phyloP scores from a whole-genome alignment of 2,888 invertebrate species.

The Tenthredo scrophulariae region DNA sequence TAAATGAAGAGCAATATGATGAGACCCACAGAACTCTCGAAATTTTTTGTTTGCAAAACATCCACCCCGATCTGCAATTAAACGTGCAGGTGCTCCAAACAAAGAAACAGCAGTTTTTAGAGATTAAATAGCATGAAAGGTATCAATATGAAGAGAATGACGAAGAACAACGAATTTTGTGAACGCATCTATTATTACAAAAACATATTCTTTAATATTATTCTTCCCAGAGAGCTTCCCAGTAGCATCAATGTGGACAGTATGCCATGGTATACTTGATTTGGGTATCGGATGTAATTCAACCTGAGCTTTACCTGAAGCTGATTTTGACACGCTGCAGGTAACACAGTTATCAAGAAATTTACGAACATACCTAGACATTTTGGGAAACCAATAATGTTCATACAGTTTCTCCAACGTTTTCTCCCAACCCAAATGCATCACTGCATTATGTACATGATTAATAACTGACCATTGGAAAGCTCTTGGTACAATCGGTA shows the following conservation, averaged over 20 bases:
- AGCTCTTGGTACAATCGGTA: conserved; percentile 54
- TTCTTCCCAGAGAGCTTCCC: neutral
- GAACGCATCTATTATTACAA: too few species aligned
- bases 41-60: conserved; percentile 58
- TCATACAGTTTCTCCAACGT: neutral
- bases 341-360: neutral
- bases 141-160: too few species aligned
- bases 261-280: conserved; percentile 62
- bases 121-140: conserved; percentile 55
- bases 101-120: conserved; percentile 50
- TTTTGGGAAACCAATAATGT: neutral
- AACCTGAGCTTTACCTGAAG: conserved; percentile 55
- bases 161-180: too few species aligned
- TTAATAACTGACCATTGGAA: conserved; percentile 56
- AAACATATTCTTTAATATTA: too few species aligned
- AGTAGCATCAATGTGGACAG: conserved; percentile 36
- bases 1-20: conserved; percentile 60
- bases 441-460: neutral
- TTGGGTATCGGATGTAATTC: conserved; percentile 69
- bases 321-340: neutral
- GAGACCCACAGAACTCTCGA: conserved; percentile 56
- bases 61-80: conserved; percentile 57
- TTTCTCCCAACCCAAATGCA: neutral
- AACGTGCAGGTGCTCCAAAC: conserved; percentile 57
- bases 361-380: neutral